Conservation (phyloP, 2,113 vertebrate species). For the Xenopus tropicalis region UCB_Xtro_10.0 CM004448.2:79457501-79458000, state of each 20-base stretch:
- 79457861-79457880: slow-evolving; percentile 50
- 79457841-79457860: slow-evolving; percentile 46
- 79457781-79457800: slow-evolving; percentile 38
- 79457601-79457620: no score
- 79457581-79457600: no score
- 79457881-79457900: slow-evolving; percentile 54
- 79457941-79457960: slow-evolving; percentile 41
- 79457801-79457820: slow-evolving; percentile 53
- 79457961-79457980: slow-evolving; percentile 50
- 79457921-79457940: slow-evolving; percentile 21
- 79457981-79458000: slow-evolving; percentile 42
- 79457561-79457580: no score
- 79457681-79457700: no score
- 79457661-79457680: background rate
- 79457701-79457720: slow-evolving; percentile 1
- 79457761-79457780: slow-evolving; percentile 12
- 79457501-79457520: no score
- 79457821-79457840: slow-evolving; percentile 51
- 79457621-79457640: no score
- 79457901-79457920: slow-evolving; percentile 51
- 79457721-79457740: slow-evolving; percentile 7
- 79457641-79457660: background rate
- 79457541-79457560: no score
- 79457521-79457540: no score
- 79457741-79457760: slow-evolving; percentile 4